Base-by-base conservation (phyloP, 2,888 invertebrate genomes). In the Caenorhabditis uteleia region DNA sequence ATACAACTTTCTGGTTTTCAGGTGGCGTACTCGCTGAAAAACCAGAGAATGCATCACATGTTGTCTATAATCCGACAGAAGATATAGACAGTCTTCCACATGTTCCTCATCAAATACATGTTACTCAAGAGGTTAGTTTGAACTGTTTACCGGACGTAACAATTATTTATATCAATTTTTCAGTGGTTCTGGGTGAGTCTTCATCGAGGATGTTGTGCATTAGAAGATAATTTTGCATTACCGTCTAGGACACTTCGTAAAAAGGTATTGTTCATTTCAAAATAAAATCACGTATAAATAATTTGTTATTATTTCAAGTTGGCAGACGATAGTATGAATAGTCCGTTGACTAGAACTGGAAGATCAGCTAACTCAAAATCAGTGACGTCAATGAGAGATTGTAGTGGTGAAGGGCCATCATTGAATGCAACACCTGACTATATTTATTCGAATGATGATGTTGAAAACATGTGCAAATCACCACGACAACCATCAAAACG, bases 121-220 rank as follows among this genome's bases (percentile, higher is more conserved):
- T 66, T 21, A 66, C 66, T 18, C 59, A 66, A 29, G 66, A 66
- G 59, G 65, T 65, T 43, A 18, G 21, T n/a, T n/a, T n/a, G n/a
- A n/a, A n/a, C n/a, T n/a, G n/a, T n/a, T n/a, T n/a, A n/a, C n/a
- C n/a, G n/a, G n/a, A n/a, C n/a, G n/a, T n/a, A n/a, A n/a, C n/a
- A n/a, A n/a, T n/a, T n/a, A n/a, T n/a, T n/a, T n/a, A n/a, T n/a
- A n/a, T 10, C 27, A 26, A 23, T n/a, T 45, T 59, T 58, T 26
- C 79, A 95, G 87, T 95, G 95, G 95, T 95, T 95, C 86, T 97
- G 95, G 95, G 92, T 91, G 34, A 93, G 94, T 44, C 92, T 95
- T 66, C 95, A 95, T 86, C 93, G 95, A 87, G 93, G 93, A 81
- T 91, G 91, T 72, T 91, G 91, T 79, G 92, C 93, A 65, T 91